Evolutionary conservation across 2,888 invertebrate genomes (phyloP).

Genomic region (Cerastoderma edule): DNA sequence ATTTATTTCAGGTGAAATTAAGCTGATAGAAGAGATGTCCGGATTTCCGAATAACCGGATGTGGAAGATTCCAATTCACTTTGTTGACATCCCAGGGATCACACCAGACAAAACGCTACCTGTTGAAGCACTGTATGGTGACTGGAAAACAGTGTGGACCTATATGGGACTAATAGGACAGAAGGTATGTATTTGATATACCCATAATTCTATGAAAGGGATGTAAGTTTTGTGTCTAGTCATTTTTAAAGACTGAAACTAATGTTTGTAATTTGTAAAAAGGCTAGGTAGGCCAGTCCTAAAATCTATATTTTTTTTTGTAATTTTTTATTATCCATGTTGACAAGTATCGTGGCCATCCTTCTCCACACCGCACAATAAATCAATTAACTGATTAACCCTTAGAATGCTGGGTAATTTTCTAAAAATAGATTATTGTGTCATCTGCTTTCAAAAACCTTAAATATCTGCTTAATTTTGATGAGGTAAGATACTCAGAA

Average conservation of each 20-base stretch:
- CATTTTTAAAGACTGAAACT: neutral
- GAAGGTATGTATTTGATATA: constrained; percentile 43
- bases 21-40: constrained; percentile 13
- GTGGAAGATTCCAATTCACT: constrained; percentile 68
- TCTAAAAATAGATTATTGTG: too few species aligned
- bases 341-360: too few species aligned
- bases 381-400: too few species aligned
- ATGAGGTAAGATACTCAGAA: too few species aligned
- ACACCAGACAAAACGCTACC: constrained; percentile 49
- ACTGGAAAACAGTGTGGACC: constrained; percentile 67
- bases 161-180: constrained; percentile 68
- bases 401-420: too few species aligned
- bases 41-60: constrained; percentile 35
- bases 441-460: too few species aligned
- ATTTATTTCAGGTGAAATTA: constrained; percentile 50
- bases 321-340: neutral
- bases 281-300: neutral
- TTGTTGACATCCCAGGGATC: constrained; percentile 72
- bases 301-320: neutral
- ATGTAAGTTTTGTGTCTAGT: neutral
- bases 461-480: too few species aligned
- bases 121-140: constrained; percentile 63
- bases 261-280: neutral
- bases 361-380: too few species aligned
- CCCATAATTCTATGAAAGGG: neutral